These are phyloP conservation scores for Hypsibius dujardini DNA, from an alignment of 1,140 invertebrate species.

Conservation along the genomic window DNA sequence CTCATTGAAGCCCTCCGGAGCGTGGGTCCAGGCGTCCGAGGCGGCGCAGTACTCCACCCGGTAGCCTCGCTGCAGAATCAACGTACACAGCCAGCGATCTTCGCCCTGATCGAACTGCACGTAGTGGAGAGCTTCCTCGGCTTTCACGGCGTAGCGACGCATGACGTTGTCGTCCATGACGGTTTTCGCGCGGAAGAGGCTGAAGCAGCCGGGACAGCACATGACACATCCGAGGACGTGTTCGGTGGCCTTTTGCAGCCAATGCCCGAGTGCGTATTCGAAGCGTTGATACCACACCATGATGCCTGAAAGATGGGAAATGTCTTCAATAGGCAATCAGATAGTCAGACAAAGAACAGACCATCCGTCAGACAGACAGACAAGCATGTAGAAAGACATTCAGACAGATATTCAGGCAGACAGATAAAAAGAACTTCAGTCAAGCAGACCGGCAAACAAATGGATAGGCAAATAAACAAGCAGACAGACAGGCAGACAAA, in stretches of 20 bases:
- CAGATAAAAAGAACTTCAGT: too few species aligned
- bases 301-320: conserved; percentile 60
- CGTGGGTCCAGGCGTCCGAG: conserved; percentile 87
- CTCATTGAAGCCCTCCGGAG: conserved; percentile 82
- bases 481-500: too few species aligned
- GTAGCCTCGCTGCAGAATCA: conserved; percentile 86
- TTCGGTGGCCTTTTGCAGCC: conserved; percentile 97
- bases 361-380: too few species aligned
- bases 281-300: conserved; percentile 99
- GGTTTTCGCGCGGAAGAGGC: conserved; percentile 81
- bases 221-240: conserved; percentile 94
- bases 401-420: too few species aligned
- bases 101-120: conserved; percentile 97
- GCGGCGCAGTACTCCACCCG: conserved; percentile 95
- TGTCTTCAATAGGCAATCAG: too few species aligned
- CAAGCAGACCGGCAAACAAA: too few species aligned
- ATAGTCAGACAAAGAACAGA: too few species aligned
- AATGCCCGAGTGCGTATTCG: conserved; percentile 97
- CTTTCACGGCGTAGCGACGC: conserved; percentile 75
- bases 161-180: conserved; percentile 98
- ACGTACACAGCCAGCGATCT: conserved; percentile 84
- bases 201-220: conserved; percentile 96
- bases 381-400: too few species aligned
- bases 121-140: conserved; percentile 83
- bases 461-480: too few species aligned